A percentile compares a stretch with the other conserved stretches of the same genome.
Evolutionary conservation across 2,113 vertebrate genomes (phyloP).

Genomic region (Notothenia rossii): DNA sequence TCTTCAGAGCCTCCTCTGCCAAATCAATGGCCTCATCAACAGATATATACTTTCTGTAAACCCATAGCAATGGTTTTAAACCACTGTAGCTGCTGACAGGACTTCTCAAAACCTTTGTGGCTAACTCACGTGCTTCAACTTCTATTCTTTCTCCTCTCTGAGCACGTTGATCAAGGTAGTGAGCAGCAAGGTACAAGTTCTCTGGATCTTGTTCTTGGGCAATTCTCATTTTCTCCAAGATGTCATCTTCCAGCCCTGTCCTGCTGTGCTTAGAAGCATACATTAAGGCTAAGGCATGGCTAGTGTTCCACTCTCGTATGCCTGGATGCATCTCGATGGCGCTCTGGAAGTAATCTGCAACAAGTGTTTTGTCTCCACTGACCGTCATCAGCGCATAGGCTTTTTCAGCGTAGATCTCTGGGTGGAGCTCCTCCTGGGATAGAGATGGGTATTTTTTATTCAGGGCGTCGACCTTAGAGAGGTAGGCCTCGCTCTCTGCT

Average conservation of each 20-base stretch:
- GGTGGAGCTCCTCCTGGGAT: too few species aligned
- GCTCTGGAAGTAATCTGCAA: constrained; percentile 53
- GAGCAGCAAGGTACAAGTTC: constrained; percentile 43
- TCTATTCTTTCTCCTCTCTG: background rate
- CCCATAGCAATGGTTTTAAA: too few species aligned
- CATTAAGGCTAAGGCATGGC: constrained; percentile 15
- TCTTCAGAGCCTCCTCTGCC: constrained; percentile 56
- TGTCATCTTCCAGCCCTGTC: background rate
- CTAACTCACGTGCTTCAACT: constrained; percentile 25
- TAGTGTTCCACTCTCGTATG: constrained; percentile 58
- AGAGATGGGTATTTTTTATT: too few species aligned
- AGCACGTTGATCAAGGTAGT: constrained; percentile 4
- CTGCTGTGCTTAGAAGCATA: background rate
- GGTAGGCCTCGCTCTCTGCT: constrained; percentile 28
- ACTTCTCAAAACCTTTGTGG: too few species aligned
- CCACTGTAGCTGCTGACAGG: too few species aligned
- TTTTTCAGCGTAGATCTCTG: too few species aligned
- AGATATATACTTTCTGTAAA: constrained; percentile 48
- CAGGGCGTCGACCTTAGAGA: constrained; percentile 39
- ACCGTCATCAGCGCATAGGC: too few species aligned
- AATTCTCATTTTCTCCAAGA: constrained; percentile 27
- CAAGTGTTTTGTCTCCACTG: background rate
- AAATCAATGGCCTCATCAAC: constrained; percentile 63
- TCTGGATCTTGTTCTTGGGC: constrained; percentile 55
- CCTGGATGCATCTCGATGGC: constrained; percentile 66